A percentile compares a stretch with the other conserved stretches of the same genome.
Evolutionary conservation across 2,797 vertebrate species (phyloP).

Genomic region (Gorsachius magnificus): DNA sequence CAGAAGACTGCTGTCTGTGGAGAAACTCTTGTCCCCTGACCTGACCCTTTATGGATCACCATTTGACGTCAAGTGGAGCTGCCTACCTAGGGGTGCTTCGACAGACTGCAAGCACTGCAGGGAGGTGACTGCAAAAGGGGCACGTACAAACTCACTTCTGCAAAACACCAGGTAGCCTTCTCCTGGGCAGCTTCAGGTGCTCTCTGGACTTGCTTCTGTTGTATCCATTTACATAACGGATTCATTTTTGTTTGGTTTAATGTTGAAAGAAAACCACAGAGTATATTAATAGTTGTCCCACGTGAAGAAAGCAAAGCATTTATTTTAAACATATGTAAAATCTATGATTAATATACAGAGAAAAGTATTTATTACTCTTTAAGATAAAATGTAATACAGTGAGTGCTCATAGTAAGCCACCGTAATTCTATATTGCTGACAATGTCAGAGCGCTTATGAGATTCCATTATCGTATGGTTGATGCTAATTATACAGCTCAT

Average conservation of each 20-base stretch:
- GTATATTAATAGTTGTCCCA: background rate
- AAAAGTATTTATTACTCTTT: background rate
- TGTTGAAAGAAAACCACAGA: background rate
- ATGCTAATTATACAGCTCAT: constrained; percentile 6
- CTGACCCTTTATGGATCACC: background rate
- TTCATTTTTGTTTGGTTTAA: background rate
- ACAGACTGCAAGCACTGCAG: background rate
- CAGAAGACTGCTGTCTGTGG: background rate
- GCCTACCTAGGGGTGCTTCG: background rate
- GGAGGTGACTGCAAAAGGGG: background rate
- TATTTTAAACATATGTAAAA: background rate
- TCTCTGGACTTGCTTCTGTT: background rate
- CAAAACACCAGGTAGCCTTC: background rate
- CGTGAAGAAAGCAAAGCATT: background rate
- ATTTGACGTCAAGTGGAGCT: background rate
- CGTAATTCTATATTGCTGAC: background rate
- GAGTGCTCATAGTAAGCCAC: background rate
- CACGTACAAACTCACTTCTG: background rate
- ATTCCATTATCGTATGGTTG: background rate
- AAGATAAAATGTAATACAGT: background rate
- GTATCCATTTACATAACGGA: background rate
- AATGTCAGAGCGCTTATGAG: background rate
- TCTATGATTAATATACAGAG: background rate
- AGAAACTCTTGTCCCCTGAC: background rate
- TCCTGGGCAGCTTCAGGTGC: background rate